A percentile compares a stretch with the other conserved stretches of the same genome.
Evolutionary conservation across 2,888 invertebrate genomes (phyloP).

Genomic region (Himalopsyche tibetana): DNA sequence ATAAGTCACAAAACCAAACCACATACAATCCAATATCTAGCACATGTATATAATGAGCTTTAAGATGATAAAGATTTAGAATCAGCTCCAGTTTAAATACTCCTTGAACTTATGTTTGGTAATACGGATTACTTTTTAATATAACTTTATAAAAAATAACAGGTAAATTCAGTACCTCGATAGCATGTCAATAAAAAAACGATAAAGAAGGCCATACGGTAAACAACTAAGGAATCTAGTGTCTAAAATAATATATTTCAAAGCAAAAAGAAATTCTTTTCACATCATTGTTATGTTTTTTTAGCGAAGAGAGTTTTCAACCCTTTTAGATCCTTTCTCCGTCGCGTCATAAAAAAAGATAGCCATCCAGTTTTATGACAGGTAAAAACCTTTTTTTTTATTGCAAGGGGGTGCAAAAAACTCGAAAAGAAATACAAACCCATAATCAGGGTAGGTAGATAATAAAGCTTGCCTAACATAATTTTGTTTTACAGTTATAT

Average conservation of each 20-base stretch:
- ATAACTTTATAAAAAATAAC: too few species aligned
- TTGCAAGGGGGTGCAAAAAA: neutral
- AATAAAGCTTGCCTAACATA: neutral
- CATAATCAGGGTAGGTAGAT: conserved; percentile 12
- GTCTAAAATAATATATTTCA: neutral
- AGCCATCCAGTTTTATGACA: conserved; percentile 22
- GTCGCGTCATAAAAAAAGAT: neutral
- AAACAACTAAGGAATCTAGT: too few species aligned
- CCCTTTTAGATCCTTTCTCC: neutral
- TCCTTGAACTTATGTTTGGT: too few species aligned
- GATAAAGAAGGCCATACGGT: too few species aligned
- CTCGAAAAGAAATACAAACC: neutral
- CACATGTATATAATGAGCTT: too few species aligned
- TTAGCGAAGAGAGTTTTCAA: neutral
- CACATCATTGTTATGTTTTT: neutral
- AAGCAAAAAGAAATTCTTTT: conserved; percentile 9
- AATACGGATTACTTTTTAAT: too few species aligned
- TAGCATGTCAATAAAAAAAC: too few species aligned
- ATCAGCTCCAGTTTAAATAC: too few species aligned
- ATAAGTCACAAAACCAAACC: too few species aligned
- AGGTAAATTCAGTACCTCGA: too few species aligned
- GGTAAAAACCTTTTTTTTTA: conserved; percentile 6
- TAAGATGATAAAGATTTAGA: too few species aligned
- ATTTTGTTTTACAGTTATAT: conserved; percentile 24
- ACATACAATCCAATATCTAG: too few species aligned